Percentiles rank a stretch among this genome's conserved stretches.
Evolutionary conservation across 35 echinoderm and acorn worm genomes (phyloP).

Genomic region (Anneissia japonica): DNA sequence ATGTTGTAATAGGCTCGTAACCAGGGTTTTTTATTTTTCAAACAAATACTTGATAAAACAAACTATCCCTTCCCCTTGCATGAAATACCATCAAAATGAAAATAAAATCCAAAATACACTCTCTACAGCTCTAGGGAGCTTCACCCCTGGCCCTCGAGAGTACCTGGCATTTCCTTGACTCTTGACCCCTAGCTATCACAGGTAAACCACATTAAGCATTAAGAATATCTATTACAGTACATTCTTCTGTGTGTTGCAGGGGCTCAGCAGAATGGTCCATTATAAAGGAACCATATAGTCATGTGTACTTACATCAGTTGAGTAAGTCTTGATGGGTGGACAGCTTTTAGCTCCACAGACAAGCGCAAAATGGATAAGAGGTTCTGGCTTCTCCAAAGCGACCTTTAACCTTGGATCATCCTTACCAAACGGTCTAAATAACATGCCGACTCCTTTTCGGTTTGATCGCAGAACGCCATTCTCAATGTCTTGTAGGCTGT

Average conservation of each 20-base stretch:
- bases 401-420: slow-evolving; percentile 66
- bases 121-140: too few species aligned
- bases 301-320: slow-evolving; percentile 44
- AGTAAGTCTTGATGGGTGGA: slow-evolving; percentile 88
- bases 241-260: too few species aligned
- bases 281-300: too few species aligned
- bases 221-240: too few species aligned
- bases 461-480: slow-evolving; percentile 73
- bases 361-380: slow-evolving; percentile 87
- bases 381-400: slow-evolving; percentile 54
- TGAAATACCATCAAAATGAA: too few species aligned
- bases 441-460: slow-evolving; percentile 60
- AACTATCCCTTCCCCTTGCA: neutral
- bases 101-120: too few species aligned
- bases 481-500: slow-evolving; percentile 89
- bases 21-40: neutral
- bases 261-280: too few species aligned
- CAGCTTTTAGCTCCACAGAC: slow-evolving; percentile 95
- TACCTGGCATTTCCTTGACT: too few species aligned
- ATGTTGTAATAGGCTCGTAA: neutral
- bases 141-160: too few species aligned
- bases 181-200: too few species aligned
- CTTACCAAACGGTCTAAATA: slow-evolving; percentile 62
- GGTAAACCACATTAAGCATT: too few species aligned
- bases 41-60: neutral